These are phyloP conservation scores for Chorisops tibialis DNA, from an alignment of 2,888 invertebrate genomes.

Conservation along the genomic window DNA sequence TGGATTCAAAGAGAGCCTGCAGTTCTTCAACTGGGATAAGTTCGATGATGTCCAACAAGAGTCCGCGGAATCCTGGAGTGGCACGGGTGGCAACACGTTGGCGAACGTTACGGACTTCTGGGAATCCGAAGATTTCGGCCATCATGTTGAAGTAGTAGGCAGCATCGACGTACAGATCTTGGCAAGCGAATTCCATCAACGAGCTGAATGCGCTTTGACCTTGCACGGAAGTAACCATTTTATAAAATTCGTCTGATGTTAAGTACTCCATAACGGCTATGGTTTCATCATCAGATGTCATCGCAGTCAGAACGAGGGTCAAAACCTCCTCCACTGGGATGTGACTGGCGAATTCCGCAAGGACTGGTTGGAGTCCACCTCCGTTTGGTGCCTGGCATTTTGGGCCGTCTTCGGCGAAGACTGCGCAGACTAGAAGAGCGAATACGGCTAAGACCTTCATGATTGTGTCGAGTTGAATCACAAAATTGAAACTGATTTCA, in stretches of 20 bases:
- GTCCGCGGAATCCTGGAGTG: conserved; percentile 18
- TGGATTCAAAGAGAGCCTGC: conserved; percentile 11
- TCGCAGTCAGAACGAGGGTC: conserved; percentile 13
- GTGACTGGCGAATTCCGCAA: conserved; percentile 7
- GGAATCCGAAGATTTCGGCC: conserved; percentile 16
- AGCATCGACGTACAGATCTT: conserved; percentile 23
- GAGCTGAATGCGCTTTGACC: background rate
- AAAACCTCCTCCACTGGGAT: conserved; percentile 20
- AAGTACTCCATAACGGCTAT: conserved; percentile 26
- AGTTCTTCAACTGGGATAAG: conserved; percentile 23
- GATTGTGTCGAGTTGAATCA: background rate
- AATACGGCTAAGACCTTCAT: conserved; percentile 8
- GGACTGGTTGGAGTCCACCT: conserved; percentile 22
- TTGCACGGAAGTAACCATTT: conserved; percentile 15
- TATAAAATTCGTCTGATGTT: conserved; percentile 18
- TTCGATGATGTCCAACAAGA: conserved; percentile 19
- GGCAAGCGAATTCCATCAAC: conserved; percentile 22
- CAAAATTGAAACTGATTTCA: background rate
- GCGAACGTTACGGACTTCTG: conserved; percentile 2
- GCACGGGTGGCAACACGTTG: background rate
- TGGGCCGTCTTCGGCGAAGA: conserved; percentile 3
- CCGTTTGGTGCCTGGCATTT: conserved; percentile 25
- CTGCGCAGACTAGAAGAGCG: conserved; percentile 3
- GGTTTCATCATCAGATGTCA: conserved; percentile 26
- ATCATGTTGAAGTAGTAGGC: conserved; percentile 27